Evolutionary conservation across 2,888 invertebrate species (phyloP).

Genomic region (Hypomecis punctinalis): DNA sequence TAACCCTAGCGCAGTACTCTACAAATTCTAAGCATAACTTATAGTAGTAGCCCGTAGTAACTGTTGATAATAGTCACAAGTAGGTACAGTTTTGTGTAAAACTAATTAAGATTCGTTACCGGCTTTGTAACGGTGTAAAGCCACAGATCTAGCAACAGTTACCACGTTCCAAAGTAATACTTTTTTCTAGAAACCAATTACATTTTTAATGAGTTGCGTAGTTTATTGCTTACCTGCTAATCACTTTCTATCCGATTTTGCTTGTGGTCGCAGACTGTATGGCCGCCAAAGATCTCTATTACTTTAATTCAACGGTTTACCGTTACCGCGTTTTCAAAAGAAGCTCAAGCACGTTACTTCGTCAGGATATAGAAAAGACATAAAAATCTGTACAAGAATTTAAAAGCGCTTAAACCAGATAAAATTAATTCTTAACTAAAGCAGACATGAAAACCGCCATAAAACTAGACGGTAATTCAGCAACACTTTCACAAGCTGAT

Average conservation of each 20-base stretch:
- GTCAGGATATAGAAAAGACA: too few relatives aligned
- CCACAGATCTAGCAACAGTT: not conserved
- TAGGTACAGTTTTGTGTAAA: constrained; percentile 14
- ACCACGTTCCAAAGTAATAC: constrained; percentile 8
- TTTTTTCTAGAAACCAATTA: constrained; percentile 37
- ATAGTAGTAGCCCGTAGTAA: constrained; percentile 1
- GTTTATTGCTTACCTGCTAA: constrained; percentile 35
- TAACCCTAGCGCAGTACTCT: not conserved
- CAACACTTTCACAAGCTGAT: constrained; percentile 7
- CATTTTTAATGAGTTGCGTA: constrained; percentile 34
- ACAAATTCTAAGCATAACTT: not conserved
- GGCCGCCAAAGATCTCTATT: constrained; percentile 25
- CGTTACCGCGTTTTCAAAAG: too few relatives aligned
- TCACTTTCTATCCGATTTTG: constrained; percentile 17
- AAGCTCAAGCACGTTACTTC: too few relatives aligned
- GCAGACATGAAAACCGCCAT: constrained; percentile 10
- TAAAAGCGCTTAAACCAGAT: too few relatives aligned
- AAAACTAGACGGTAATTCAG: constrained; percentile 1
- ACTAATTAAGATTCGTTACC: constrained; percentile 12
- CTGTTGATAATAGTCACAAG: not conserved
- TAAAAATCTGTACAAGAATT: too few relatives aligned
- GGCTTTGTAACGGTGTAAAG: constrained; percentile 3
- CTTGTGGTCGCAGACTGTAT: constrained; percentile 24
- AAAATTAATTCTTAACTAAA: not conserved
- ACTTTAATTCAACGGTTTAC: not conserved